phyloP scores from a whole-genome alignment of 2,888 invertebrate species.

The Fragum whitleyi region DNA sequence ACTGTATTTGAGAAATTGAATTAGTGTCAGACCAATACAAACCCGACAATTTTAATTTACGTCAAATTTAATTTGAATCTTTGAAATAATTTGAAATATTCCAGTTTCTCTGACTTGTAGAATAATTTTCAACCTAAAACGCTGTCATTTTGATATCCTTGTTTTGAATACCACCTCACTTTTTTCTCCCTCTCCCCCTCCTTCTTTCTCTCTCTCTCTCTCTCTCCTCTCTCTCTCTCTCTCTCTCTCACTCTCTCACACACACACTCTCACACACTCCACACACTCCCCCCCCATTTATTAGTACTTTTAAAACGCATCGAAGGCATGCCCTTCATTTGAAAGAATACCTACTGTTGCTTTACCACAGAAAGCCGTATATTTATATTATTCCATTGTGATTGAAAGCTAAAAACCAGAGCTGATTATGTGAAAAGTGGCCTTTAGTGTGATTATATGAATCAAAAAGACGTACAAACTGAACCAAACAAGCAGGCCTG shows the following conservation, averaged over 20 bases:
- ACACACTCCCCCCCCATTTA: neutral
- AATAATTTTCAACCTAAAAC: neutral
- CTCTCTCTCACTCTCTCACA: neutral
- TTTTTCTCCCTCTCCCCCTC: neutral
- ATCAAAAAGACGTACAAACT: neutral
- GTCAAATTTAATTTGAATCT: neutral
- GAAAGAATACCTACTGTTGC: no score
- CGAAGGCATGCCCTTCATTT: no score
- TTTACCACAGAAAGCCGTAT: no score
- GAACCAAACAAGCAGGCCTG: neutral
- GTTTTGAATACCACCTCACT: no score
- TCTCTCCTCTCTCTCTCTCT: neutral
- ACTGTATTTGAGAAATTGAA: no score
- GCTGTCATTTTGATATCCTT: neutral
- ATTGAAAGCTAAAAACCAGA: neutral
- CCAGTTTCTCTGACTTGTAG: no score
- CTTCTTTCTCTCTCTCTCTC: neutral
- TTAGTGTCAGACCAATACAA: no score
- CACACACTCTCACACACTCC: neutral
- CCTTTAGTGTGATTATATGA: neutral
- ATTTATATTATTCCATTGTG: no score
- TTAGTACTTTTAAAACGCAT: no score
- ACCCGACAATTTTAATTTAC: neutral
- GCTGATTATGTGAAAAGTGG: neutral
- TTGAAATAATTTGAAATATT: neutral